Conservation (phyloP, 2,888 invertebrate species). For the Andrena chrysosceles region DNA sequence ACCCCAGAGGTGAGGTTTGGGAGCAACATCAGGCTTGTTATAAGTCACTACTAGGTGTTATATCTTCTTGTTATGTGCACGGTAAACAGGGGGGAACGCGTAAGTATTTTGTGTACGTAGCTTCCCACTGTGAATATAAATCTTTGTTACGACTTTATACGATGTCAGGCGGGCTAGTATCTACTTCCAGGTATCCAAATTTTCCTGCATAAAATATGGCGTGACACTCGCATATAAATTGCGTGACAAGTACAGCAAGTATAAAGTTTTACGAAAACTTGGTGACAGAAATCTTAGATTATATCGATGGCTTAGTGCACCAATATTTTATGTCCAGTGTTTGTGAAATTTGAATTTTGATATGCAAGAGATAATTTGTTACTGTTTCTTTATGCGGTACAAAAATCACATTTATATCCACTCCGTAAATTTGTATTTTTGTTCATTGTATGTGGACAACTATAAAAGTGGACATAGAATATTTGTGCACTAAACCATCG, state of each 20-base stretch:
- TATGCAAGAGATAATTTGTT: too few relatives aligned
- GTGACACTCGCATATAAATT: constrained; percentile 23
- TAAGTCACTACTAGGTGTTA: background rate
- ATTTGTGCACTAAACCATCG: too few relatives aligned
- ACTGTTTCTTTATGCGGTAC: too few relatives aligned
- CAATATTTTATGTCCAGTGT: background rate
- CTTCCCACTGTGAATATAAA: constrained; percentile 39
- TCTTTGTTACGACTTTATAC: constrained; percentile 45
- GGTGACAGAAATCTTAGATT: background rate
- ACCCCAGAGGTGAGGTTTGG: background rate
- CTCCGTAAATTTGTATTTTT: too few relatives aligned
- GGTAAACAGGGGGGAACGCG: constrained; percentile 1
- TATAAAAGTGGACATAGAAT: too few relatives aligned
- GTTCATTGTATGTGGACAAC: too few relatives aligned
- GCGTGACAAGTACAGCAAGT: background rate
- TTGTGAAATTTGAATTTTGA: background rate
- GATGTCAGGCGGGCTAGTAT: background rate
- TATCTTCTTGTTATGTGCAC: constrained; percentile 3
- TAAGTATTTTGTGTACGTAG: constrained; percentile 7
- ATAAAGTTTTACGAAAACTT: background rate
- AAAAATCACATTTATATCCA: too few relatives aligned
- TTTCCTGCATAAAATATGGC: constrained; percentile 23
- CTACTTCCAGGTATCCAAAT: constrained; percentile 25
- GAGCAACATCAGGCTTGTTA: background rate
- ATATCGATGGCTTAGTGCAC: background rate